Base-by-base conservation (phyloP, 2,113 vertebrate genomes). In the Recurvirostra avosetta region DNA sequence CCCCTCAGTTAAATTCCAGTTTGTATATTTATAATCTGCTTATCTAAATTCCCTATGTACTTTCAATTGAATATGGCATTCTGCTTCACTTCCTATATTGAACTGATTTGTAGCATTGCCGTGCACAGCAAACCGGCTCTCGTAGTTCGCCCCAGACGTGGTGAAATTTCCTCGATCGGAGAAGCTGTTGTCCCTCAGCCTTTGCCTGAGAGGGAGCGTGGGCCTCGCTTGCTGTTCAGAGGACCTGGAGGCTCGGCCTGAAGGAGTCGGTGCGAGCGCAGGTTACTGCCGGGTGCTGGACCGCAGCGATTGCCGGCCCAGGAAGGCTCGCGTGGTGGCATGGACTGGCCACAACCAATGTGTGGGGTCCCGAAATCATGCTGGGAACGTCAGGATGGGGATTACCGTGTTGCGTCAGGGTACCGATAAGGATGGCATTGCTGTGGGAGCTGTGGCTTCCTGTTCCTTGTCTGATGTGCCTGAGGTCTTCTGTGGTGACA, bases 81-180 rank as follows among this genome's bases (percentile, higher is more conserved):
- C 87, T 68, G 87, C 71, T 32, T 29, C n/a, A 1, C 36, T 29
- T 45, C 71, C 68, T 2, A 0, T 7, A 3, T 11, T 30, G 8
- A 40, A 16, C 25, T 5, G 41, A 9, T 36, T 6, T 5, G 45
- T 7, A 21, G 71, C 32, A 1, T 27, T 4, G 29, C 63, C 3
- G 0, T 3, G 34, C 55, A 4, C 13, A 9, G 89, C 53, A 38
- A 8, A 21, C n/a, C 30, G 4, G 58, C 41, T 45, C 72, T 25
- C 1, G 2, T 3, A 1, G 9, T 6, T 20, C 40, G 4, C 45
- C 30, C n/a, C 15, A 7, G 38, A 9, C 2, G 2, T 9, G 34
- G 10, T 12, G 36, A 13, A 29, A 8, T n/a, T 8, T 20, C 50
- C 17, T 25, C 16, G 15, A 7, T 7, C 1, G 1, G 67, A 11